Base-by-base conservation (phyloP, 2,797 vertebrate species). In the Macroramphosus scolopax region DNA sequence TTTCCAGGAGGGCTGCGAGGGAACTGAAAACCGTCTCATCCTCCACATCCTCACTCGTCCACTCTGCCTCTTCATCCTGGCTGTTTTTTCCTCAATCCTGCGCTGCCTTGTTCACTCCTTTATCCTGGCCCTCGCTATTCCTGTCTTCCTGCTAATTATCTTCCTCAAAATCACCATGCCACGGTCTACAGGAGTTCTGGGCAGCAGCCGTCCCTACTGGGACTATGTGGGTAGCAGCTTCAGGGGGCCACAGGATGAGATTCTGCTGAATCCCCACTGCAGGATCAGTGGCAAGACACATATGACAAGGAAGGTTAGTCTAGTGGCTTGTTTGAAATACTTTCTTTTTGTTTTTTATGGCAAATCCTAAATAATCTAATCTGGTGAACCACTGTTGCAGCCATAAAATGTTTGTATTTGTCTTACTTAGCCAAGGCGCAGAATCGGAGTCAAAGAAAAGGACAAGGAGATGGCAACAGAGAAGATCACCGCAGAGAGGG, bases 31-130 rank as follows among this genome's bases (percentile, higher is more conserved):
- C 81, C 92, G 93, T 0, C 87, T 95, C 73, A 89, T 93, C 68
- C 89, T 95, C 11, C 91, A 94, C 37, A 83, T 93, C 31, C 81
- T 95, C 54, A 95, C 93, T 0, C 90, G 93, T 17, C 94, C 93
- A 0, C 78, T 92, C 2, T 91, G 91, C 30, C 88, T 95, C 40
- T 89, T 95, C 50, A 63, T 94, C 55, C 77, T 95, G 72, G 94
- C 94, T 0, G 84, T 92, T 0, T 76, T 88, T 44, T 94, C 93
- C 46, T 94, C 93, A 0, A 70, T 90, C 46, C 83, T 94, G 40
- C 93, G 93, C 50, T 94, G 92, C 52, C 60, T 93, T 24, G 78
- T 95, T 49, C 91, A 94, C 68, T 94, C 93, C 43, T 94, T 95
- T 3, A 83, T 93, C 31, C 71, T 93, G 58, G 93, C 93, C 1